A percentile compares a stretch with the other conserved stretches of the same genome.
Conservation (phyloP, 2,113 vertebrate species). For the Neoarius graeffei region DNA sequence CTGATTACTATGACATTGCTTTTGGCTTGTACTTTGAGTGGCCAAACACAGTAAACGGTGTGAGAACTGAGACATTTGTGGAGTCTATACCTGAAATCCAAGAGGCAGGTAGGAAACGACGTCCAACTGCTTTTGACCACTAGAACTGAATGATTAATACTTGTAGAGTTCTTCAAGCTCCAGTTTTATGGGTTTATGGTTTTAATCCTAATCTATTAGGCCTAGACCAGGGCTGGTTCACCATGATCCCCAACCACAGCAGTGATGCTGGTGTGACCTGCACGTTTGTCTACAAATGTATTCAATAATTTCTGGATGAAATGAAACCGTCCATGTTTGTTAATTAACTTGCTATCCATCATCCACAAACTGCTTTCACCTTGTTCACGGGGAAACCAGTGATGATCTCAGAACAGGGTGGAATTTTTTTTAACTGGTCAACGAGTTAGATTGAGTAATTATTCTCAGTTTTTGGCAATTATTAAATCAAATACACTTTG, state of each 20-base stretch:
- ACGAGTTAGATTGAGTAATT: too few species aligned
- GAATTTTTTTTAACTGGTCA: neutral
- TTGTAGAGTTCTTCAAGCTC: neutral
- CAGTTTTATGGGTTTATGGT: neutral
- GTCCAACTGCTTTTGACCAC: neutral
- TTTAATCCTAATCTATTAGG: neutral
- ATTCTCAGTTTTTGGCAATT: too few species aligned
- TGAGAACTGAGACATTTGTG: conserved; percentile 81
- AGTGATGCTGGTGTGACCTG: neutral
- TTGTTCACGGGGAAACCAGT: neutral
- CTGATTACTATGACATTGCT: conserved; percentile 97
- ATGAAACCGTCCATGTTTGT: neutral
- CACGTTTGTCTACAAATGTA: neutral
- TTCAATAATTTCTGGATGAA: neutral
- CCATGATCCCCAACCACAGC: neutral
- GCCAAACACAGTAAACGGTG: conserved; percentile 91
- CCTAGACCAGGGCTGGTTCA: neutral
- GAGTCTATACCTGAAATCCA: conserved; percentile 49
- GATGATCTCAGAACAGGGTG: neutral
- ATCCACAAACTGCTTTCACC: neutral
- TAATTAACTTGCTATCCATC: neutral
- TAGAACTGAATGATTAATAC: neutral
- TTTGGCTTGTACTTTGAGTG: conserved; percentile 99
- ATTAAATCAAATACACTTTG: too few species aligned
- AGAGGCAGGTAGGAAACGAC: conserved; percentile 80